Evolutionary conservation across 1,140 invertebrate species (phyloP).

Genomic region (Cyphomyrmex costatus): DNA sequence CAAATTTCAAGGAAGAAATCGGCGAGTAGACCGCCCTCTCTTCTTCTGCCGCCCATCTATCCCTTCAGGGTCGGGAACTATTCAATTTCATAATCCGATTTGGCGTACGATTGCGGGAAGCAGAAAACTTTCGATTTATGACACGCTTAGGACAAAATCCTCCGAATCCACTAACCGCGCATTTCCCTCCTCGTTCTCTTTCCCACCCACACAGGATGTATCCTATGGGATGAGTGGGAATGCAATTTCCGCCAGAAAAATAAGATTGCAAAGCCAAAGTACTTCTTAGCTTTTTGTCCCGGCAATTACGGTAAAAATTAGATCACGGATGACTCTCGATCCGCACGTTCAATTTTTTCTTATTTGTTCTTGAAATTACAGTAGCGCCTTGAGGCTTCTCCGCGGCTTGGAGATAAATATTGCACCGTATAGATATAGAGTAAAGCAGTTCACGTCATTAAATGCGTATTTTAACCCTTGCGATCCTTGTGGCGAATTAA

Average conservation of each 20-base stretch:
- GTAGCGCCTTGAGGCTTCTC: neutral
- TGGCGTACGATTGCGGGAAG: constrained; percentile 74
- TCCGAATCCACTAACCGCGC: constrained; percentile 48
- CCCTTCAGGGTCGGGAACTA: constrained; percentile 63
- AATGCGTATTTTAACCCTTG: too few species aligned
- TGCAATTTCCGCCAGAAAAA: constrained; percentile 66
- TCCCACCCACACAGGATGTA: constrained; percentile 27
- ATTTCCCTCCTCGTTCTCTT: constrained; percentile 1
- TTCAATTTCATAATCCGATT: constrained; percentile 80
- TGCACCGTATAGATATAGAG: neutral
- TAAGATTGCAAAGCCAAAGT: constrained; percentile 43
- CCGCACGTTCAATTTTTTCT: constrained; percentile 14
- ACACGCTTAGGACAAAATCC: constrained; percentile 73
- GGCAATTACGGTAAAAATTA: constrained; percentile 60
- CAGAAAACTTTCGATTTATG: constrained; percentile 78
- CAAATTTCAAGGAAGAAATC: constrained; percentile 37
- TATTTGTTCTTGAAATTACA: constrained; percentile 18
- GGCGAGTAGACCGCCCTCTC: neutral
- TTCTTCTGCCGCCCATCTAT: neutral
- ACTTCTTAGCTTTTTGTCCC: constrained; percentile 1
- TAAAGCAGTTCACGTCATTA: constrained; percentile 8
- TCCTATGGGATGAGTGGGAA: constrained; percentile 54
- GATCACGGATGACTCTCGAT: constrained; percentile 28
- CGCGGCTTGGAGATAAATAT: constrained; percentile 26
- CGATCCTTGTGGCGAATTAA: neutral